Evolutionary conservation across 1,140 invertebrate genomes (phyloP), one percentile per base, ranked within the genome.

Genomic region (Drosophila carrolli): DNA sequence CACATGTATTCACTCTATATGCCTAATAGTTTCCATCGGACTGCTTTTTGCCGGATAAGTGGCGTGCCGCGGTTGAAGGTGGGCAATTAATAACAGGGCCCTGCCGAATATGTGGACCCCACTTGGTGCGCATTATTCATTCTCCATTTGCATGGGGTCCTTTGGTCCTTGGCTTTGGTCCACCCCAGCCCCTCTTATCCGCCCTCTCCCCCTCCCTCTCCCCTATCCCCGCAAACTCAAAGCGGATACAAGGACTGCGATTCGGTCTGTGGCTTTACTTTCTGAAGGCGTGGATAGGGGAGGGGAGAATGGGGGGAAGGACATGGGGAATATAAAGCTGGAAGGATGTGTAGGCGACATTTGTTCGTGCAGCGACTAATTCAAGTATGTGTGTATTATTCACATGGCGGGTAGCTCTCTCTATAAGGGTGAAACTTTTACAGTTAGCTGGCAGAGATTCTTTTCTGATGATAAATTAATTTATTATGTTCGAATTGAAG

Each of bases 401-500:
- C 51, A 72, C 55, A 76, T 76, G 56, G 60, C 57, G 57, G 27
- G n/a, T 27, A 9, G 19, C 35, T 53, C 54, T 13, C 9, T 14
- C 13, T n/a, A 9, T 63, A 88, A 58, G 83, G 83, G 83, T 88
- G 83, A 88, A 88, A 88, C 79, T 88, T 88, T 83, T 83, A 75
- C 79, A 79, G 82, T 85, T 86, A 75, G 82, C 84, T 89, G 78
- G 82, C 85, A 68, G 86, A 81, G 85, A 90, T 90, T 90, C 81
- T 90, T 90, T 88, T 89, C 78, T 79, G 85, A 90, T 90, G 85
- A 90, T 90, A 90, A 90, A 90, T 90, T 90, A 90, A 90, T 90
- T 90, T 90, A 90, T 90, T 90, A 90, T 90, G 85, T 90, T 91
- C 86, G 85, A 90, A 90, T 90, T 90, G 85, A 88, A 81, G 82